These are phyloP conservation scores for Caenorhabditis remanei DNA, from an alignment of 1,140 invertebrate genomes.

Conservation along the genomic window DNA sequence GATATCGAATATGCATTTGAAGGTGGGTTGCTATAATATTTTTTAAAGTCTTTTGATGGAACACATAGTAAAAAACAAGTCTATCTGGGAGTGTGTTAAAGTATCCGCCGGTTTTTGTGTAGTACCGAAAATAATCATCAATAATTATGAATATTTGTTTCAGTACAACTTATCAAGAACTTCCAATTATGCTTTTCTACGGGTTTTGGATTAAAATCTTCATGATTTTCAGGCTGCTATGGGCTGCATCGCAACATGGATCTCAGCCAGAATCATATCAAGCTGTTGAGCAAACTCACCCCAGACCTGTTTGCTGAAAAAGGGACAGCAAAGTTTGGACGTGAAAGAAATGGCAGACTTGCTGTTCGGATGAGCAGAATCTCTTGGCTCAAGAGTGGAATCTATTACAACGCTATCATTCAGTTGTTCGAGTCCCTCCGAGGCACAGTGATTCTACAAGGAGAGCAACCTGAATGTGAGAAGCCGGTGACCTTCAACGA, in stretches of 20 bases:
- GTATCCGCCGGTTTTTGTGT: too few relatives aligned
- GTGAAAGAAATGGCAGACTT: background rate
- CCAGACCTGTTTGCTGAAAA: conserved; percentile 12
- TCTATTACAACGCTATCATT: conserved; percentile 13
- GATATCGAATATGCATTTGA: conserved; percentile 35
- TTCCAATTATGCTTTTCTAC: too few relatives aligned
- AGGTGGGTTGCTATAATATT: background rate
- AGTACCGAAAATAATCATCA: too few relatives aligned
- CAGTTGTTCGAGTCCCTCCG: background rate
- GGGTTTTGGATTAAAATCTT: too few relatives aligned
- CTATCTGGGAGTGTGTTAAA: too few relatives aligned
- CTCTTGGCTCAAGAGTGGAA: background rate
- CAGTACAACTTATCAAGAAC: too few relatives aligned
- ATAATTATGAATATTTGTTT: too few relatives aligned
- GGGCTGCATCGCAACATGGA: conserved; percentile 17
- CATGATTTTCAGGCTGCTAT: background rate
- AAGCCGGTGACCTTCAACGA: background rate
- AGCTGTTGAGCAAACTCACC: conserved; percentile 9
- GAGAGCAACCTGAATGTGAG: background rate
- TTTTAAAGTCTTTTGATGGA: background rate
- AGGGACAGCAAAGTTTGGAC: background rate
- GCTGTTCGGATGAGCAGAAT: conserved; percentile 17
- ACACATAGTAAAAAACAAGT: too few relatives aligned
- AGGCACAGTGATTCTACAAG: background rate
- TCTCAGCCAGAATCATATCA: background rate